phyloP scores from a whole-genome alignment of 2,888 invertebrate genomes.

The Drosophila limbata region DNA sequence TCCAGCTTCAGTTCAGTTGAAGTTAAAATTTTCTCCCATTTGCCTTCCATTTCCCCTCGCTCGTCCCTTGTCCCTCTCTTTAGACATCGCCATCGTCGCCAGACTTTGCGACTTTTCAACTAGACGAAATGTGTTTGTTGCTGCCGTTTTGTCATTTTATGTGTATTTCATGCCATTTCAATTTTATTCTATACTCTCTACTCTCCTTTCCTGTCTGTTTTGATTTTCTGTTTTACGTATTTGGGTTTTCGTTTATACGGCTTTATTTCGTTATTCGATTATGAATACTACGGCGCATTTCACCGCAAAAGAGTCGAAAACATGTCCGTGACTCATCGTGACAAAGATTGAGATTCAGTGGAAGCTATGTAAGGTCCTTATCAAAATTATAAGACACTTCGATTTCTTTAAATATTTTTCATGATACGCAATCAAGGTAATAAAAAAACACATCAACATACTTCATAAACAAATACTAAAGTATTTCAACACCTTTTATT shows the following conservation, averaged over 20 bases:
- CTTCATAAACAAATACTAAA: no score
- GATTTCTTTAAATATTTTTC: no score
- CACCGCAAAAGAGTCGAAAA: slow-evolving; percentile 41
- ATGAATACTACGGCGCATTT: slow-evolving; percentile 73
- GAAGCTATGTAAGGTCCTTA: no score
- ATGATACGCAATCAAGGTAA: no score
- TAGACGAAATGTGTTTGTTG: slow-evolving; percentile 50
- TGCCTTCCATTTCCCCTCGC: neutral
- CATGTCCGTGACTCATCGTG: slow-evolving; percentile 49
- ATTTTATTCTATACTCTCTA: neutral
- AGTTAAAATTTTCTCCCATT: neutral
- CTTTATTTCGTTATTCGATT: slow-evolving; percentile 53
- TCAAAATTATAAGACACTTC: no score
- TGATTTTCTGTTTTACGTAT: slow-evolving; percentile 8
- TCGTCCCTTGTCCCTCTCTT: no score
- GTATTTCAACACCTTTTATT: no score
- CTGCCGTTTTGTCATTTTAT: slow-evolving; percentile 68
- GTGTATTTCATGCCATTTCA: slow-evolving; percentile 29
- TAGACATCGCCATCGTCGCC: neutral
- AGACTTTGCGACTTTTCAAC: slow-evolving; percentile 39
- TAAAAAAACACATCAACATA: no score
- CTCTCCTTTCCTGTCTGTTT: slow-evolving; percentile 2
- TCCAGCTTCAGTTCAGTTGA: neutral
- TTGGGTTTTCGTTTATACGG: slow-evolving; percentile 5
- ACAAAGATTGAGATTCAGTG: slow-evolving; percentile 1